phyloP scores from a whole-genome alignment of 92 coral and sea anemone species.

The Pocillopora grandis region DNA sequence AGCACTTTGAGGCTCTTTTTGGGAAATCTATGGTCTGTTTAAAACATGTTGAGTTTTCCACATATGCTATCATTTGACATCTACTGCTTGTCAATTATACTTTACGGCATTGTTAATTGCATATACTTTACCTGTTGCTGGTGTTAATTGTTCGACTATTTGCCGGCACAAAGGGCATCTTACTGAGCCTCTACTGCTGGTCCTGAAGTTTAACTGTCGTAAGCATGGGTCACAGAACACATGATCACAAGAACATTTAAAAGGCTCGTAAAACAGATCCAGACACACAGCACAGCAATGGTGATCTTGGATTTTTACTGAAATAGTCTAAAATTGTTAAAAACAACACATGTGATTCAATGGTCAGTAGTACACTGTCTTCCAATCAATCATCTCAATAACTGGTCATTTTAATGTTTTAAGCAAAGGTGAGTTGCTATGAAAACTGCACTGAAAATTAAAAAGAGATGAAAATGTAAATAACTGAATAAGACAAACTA shows the following conservation, averaged over 20 bases:
- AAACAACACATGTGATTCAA: neutral
- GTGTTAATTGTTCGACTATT: constrained; percentile 54
- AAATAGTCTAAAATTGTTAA: constrained; percentile 12
- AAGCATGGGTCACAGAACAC: constrained; percentile 96
- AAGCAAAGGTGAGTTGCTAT: too few species aligned
- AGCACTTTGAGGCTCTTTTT: too few species aligned
- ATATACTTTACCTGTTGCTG: constrained; percentile 69
- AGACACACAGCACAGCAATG: constrained; percentile 86
- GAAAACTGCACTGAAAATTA: too few species aligned
- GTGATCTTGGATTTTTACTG: constrained; percentile 50
- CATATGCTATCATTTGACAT: too few species aligned
- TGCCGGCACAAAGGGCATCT: constrained; percentile 91
- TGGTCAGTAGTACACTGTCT: neutral
- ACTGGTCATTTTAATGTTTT: too few species aligned
- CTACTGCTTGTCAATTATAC: too few species aligned
- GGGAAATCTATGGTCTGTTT: too few species aligned
- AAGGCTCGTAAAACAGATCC: constrained; percentile 83
- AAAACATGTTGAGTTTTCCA: too few species aligned
- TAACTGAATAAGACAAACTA: too few species aligned
- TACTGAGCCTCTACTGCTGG: constrained; percentile 41
- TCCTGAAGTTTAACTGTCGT: constrained; percentile 75
- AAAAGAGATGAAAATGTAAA: too few species aligned
- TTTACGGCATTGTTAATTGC: too few species aligned
- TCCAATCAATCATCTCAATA: too few species aligned
- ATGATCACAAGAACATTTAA: constrained; percentile 80